Conservation (phyloP, 2,888 invertebrate species). For the Leptopilina syphax region DNA sequence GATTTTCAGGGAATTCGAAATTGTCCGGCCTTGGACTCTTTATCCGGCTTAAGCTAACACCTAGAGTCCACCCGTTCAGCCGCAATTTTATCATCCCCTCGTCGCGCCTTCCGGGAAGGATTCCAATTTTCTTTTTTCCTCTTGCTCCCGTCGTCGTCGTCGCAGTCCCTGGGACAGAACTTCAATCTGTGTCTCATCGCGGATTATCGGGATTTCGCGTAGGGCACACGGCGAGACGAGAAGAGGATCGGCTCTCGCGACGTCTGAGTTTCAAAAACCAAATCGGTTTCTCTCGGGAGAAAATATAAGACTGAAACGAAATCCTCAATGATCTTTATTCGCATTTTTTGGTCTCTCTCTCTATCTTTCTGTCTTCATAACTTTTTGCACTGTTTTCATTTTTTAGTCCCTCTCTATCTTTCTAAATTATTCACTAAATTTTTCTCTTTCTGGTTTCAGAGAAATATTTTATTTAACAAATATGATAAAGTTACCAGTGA, state of each 20-base stretch:
- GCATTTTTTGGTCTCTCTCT: slow-evolving; percentile 19
- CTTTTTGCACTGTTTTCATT: neutral
- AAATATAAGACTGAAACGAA: slow-evolving; percentile 17
- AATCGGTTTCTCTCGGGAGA: slow-evolving; percentile 27
- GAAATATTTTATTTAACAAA: no score
- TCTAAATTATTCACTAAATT: no score
- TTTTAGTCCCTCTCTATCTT: neutral
- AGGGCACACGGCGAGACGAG: slow-evolving; percentile 52
- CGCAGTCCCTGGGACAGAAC: slow-evolving; percentile 60
- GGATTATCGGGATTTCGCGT: slow-evolving; percentile 74
- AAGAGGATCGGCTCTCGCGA: slow-evolving; percentile 44
- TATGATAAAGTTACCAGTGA: no score
- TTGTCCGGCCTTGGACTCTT: slow-evolving; percentile 42
- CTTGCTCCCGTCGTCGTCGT: slow-evolving; percentile 19
- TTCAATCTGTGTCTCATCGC: slow-evolving; percentile 75
- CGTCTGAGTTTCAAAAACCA: slow-evolving; percentile 48
- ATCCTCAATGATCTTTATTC: slow-evolving; percentile 32
- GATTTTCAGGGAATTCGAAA: slow-evolving; percentile 13
- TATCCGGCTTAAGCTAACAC: slow-evolving; percentile 74
- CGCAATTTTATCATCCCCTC: slow-evolving; percentile 73
- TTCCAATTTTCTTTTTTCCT: slow-evolving; percentile 73
- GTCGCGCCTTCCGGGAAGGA: slow-evolving; percentile 65
- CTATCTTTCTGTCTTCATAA: no score
- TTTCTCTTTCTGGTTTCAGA: no score
- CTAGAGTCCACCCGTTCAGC: slow-evolving; percentile 63